These are phyloP conservation scores for Solea solea DNA, from an alignment of 2,113 vertebrate species.

Conservation along the genomic window DNA sequence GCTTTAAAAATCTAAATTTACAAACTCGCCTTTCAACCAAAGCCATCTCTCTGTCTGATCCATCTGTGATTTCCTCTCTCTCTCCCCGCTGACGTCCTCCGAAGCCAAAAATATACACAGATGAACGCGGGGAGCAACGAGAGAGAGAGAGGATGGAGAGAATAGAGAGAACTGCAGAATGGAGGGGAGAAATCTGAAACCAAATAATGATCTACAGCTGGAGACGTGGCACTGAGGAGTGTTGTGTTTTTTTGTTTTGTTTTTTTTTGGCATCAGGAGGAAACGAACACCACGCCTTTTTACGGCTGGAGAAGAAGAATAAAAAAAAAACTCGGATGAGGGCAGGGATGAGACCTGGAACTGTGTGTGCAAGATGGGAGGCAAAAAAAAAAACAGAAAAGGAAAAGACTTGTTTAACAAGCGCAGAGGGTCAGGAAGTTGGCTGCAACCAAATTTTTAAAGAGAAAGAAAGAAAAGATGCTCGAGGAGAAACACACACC, in stretches of 20 bases:
- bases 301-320: conserved; percentile 33
- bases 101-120: conserved; percentile 83
- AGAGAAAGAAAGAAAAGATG: conserved; percentile 20
- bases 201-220: conserved; percentile 76
- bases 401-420: conserved; percentile 67
- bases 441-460: conserved; percentile 58
- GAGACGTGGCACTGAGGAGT: conserved; percentile 66
- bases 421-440: conserved; percentile 46
- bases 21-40: conserved; percentile 84
- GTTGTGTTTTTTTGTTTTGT: conserved; percentile 1
- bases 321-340: conserved; percentile 44
- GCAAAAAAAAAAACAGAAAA: conserved; percentile 14
- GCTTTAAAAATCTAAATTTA: conserved; percentile 77
- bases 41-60: conserved; percentile 82
- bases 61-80: conserved; percentile 64
- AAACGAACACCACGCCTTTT: conserved; percentile 43
- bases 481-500: conserved; percentile 67
- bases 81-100: conserved; percentile 70
- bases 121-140: conserved; percentile 54
- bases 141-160: conserved; percentile 68
- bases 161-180: conserved; percentile 74
- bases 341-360: conserved; percentile 68
- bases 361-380: conserved; percentile 61
- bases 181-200: conserved; percentile 73
- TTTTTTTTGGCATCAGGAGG: conserved; percentile 32